Conservation (phyloP, 2,113 vertebrate species). For the Tychaedon coryphoeus region DNA sequence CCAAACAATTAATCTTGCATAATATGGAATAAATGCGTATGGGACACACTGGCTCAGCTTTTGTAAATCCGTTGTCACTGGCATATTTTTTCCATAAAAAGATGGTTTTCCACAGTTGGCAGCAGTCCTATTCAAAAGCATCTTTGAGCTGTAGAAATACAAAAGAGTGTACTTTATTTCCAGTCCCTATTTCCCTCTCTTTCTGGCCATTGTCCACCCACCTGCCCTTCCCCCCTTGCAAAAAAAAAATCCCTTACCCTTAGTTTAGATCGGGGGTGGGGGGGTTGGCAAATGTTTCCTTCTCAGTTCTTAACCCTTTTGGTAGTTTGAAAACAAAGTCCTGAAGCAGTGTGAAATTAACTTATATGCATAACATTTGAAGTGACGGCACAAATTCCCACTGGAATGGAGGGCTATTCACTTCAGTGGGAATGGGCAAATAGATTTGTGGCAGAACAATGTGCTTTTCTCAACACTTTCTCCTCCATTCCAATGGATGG, state of each 20-base stretch:
- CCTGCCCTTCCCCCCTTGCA: background rate
- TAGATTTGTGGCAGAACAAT: constrained; percentile 39
- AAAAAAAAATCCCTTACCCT: background rate
- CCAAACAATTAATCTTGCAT: constrained; percentile 30
- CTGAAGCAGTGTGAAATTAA: constrained; percentile 59
- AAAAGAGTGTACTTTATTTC: constrained; percentile 2
- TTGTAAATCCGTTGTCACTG: constrained; percentile 2
- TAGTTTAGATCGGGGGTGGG: background rate
- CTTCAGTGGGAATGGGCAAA: constrained; percentile 55
- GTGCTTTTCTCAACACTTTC: constrained; percentile 20
- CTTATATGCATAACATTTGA: constrained; percentile 54
- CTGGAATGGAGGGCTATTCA: constrained; percentile 60
- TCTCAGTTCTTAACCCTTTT: constrained; percentile 18
- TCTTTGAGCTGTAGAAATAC: background rate
- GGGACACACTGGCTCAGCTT: background rate
- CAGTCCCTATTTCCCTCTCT: background rate
- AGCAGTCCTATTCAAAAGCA: background rate
- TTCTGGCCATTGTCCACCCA: background rate
- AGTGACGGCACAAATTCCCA: background rate
- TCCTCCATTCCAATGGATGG: background rate
- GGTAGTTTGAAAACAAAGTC: constrained; percentile 45
- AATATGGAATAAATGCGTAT: background rate
- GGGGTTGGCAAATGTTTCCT: constrained; percentile 7
- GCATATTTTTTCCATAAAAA: constrained; percentile 27
- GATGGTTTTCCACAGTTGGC: constrained; percentile 2